Base-by-base conservation (phyloP, 2,113 vertebrate species). In the Aegotheles bennettii region DNA sequence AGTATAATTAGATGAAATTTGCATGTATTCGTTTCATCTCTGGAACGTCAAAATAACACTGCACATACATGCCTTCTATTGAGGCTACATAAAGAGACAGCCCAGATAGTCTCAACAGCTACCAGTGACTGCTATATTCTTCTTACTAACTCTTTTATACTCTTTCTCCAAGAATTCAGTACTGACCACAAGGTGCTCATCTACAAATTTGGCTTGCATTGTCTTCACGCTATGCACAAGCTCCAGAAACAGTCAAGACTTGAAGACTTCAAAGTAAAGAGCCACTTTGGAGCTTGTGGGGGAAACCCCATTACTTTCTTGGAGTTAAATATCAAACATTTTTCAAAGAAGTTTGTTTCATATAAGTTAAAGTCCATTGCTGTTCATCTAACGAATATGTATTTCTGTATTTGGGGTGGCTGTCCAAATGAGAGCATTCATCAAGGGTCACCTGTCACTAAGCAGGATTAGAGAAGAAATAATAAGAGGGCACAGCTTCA, bases 191-290 rank as follows among this genome's bases (percentile, higher is more conserved):
- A 63, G 3, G 2, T 7, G 6, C 9, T 59, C 19, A 43, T 60
- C 12, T 20, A 63, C 5, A 81, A 70, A 68, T 59, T 43, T n/a
- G 47, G 7, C 35, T 16, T 48, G 13, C 28, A 61, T n/a, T 47
- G 2, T n/a, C 56, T 84, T 87, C 4, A 26, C 25, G 16, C 21
- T 31, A 68, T 0, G 0, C 4, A 43, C 9, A 42, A 59, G 18
- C 31, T 64, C 33, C 65, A 63, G 40, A 86, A 51, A 4, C 24
- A 63, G 35, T 6, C 16, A 61, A 89, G 87, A 77, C 25, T 71
- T 18, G 42, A 61, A 67, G 13, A 9, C 16, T 19, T 16, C 3
- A 47, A 24, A 81, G 17, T 7, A 79, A 91, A 64, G 2, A n/a
- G 53, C 8, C 31, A 47, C 24, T 70, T 56, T 4, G 38, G 23